phyloP scores from a whole-genome alignment of 2,888 invertebrate species.

The Apamea epomidion region DNA sequence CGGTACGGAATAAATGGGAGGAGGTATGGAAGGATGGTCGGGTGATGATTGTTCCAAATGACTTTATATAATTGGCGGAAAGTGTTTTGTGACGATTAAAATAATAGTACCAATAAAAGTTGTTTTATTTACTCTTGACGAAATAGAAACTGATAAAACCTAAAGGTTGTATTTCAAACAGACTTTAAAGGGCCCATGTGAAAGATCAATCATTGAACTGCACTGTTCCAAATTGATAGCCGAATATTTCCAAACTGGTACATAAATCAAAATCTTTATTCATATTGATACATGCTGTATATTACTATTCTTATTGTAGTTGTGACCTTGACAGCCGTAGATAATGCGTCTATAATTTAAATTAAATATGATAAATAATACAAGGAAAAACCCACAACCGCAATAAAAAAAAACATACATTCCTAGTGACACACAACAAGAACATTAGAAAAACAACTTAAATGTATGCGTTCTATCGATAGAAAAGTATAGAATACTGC shows the following conservation, averaged over 20 bases:
- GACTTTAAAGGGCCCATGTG: background rate
- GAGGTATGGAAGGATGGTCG: background rate
- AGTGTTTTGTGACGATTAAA: slow-evolving; percentile 11
- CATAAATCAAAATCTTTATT: background rate
- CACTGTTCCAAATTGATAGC: background rate
- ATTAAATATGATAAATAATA: background rate
- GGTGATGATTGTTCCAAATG: background rate
- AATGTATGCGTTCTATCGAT: background rate
- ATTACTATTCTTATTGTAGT: background rate
- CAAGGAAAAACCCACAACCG: background rate
- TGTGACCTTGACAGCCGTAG: background rate
- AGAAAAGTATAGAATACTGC: background rate
- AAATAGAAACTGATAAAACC: background rate
- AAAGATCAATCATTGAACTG: background rate
- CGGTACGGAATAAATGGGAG: background rate
- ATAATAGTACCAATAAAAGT: background rate
- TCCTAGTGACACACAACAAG: background rate
- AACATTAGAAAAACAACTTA: background rate
- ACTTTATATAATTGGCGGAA: background rate
- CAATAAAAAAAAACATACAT: background rate
- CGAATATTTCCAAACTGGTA: background rate
- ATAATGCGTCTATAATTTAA: background rate
- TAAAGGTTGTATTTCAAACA: background rate
- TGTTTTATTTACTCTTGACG: background rate
- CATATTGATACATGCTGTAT: background rate